phyloP scores from a whole-genome alignment of 2,113 vertebrate genomes.

The Camarhynchus parvulus region DNA sequence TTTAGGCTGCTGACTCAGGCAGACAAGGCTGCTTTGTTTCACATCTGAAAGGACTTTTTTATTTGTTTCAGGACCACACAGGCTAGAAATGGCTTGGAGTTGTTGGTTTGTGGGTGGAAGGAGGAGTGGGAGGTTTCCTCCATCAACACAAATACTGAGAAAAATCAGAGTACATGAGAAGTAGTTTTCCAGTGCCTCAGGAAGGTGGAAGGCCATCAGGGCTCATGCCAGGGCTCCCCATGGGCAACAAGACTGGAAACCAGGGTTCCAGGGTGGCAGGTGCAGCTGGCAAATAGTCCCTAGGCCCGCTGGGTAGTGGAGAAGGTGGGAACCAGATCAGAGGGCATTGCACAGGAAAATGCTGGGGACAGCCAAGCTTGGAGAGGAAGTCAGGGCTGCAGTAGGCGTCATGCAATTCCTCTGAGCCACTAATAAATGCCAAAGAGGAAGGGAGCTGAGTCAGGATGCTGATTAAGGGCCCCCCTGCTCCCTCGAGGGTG shows the following conservation, averaged over 20 bases:
- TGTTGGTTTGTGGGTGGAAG: conserved; percentile 15
- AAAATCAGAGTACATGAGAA: not conserved
- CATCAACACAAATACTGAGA: not conserved
- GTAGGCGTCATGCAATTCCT: not conserved
- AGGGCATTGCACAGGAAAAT: not conserved
- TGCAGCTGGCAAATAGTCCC: not conserved
- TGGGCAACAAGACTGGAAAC: rapidly evolving
- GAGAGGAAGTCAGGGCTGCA: not conserved
- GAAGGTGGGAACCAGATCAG: not conserved
- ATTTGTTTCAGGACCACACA: conserved; percentile 46
- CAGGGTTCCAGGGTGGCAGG: rapidly evolving
- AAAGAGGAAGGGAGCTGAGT: conserved; percentile 14
- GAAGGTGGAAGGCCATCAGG: rapidly evolving
- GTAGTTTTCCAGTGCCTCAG: not conserved
- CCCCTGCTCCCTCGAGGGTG: not conserved
- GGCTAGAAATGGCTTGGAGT: not conserved
- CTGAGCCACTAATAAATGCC: not conserved
- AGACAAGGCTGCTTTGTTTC: conserved; percentile 29
- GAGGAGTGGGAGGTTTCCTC: not conserved
- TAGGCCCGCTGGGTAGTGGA: not conserved
- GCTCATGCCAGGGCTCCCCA: not conserved
- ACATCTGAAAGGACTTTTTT: conserved; percentile 26
- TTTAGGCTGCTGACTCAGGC: conserved; percentile 46
- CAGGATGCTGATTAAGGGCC: not conserved
- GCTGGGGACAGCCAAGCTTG: not conserved